These are phyloP conservation scores for Enteromius fasciolatus DNA, from an alignment of 2,797 vertebrate species.

Conservation along the genomic window DNA sequence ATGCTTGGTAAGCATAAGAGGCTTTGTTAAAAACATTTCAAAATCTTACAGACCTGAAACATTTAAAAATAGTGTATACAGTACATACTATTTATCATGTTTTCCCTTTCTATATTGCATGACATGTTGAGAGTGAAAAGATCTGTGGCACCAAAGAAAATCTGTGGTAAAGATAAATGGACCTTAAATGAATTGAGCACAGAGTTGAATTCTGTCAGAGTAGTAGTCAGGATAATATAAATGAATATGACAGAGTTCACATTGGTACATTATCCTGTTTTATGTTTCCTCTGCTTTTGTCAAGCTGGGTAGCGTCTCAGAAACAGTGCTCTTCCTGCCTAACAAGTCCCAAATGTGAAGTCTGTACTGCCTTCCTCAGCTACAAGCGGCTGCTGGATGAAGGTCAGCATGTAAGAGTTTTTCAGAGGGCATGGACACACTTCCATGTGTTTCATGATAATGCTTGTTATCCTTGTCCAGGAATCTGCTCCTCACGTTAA, in stretches of 20 bases:
- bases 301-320: slow-evolving; percentile 19
- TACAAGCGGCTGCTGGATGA: slow-evolving; percentile 62
- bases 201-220: not conserved
- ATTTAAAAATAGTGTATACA: not conserved
- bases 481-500: slow-evolving; percentile 31
- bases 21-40: not conserved
- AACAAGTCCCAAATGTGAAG: slow-evolving; percentile 75
- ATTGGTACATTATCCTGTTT: slow-evolving; percentile 27
- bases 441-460: slow-evolving; percentile 36
- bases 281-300: slow-evolving; percentile 26
- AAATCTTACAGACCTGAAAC: not conserved
- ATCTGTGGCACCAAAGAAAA: not conserved
- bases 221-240: not conserved
- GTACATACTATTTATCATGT: not conserved
- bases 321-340: slow-evolving; percentile 61
- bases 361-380: slow-evolving; percentile 64
- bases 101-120: not conserved
- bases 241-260: not conserved
- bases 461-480: slow-evolving; percentile 27
- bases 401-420: slow-evolving; percentile 51
- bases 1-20: not conserved
- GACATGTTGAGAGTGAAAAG: not conserved
- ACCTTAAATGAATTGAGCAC: not conserved
- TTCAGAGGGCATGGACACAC: not conserved
- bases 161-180: too few species aligned